Percentiles rank a stretch among this genome's conserved stretches.
Conservation (phyloP, 2,888 invertebrate genomes). For the Cordylochernes scorpioides region DNA sequence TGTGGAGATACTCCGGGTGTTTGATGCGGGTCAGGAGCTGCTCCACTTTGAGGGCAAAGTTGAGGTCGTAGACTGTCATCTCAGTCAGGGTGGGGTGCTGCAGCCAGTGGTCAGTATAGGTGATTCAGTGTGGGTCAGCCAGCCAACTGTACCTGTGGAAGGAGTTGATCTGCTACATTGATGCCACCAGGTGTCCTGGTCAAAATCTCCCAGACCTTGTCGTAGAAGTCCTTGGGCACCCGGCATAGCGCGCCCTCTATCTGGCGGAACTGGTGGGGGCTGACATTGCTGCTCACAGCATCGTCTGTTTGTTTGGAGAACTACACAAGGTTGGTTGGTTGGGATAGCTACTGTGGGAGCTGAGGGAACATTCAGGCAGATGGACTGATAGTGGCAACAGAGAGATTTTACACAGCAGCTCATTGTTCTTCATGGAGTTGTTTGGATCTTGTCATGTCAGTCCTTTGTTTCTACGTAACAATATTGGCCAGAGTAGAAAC, state of each 20-base stretch:
- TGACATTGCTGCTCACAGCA: too few species aligned
- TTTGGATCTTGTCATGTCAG: too few species aligned
- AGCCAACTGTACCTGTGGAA: slow-evolving; percentile 37
- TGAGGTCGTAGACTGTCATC: slow-evolving; percentile 87
- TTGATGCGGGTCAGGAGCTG: slow-evolving; percentile 39
- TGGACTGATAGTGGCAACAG: too few species aligned
- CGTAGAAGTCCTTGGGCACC: slow-evolving; percentile 79
- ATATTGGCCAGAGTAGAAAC: too few species aligned
- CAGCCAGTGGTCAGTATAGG: slow-evolving; percentile 3
- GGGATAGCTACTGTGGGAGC: too few species aligned
- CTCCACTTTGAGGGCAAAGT: slow-evolving; percentile 79
- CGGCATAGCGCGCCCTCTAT: slow-evolving; percentile 85
- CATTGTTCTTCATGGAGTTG: too few species aligned
- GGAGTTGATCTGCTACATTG: slow-evolving; percentile 48
- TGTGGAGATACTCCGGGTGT: slow-evolving; percentile 38
- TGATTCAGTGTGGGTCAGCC: not conserved
- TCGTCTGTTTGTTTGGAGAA: too few species aligned
- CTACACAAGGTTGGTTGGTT: too few species aligned
- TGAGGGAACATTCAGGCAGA: too few species aligned
- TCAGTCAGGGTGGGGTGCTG: slow-evolving; percentile 67
- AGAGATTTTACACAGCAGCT: too few species aligned
- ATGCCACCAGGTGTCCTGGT: slow-evolving; percentile 66
- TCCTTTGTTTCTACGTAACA: too few species aligned
- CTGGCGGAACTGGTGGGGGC: slow-evolving; percentile 57
- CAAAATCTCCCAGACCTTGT: slow-evolving; percentile 83